phyloP scores from a whole-genome alignment of 2,113 vertebrate species.

The Propithecus coquereli region DNA sequence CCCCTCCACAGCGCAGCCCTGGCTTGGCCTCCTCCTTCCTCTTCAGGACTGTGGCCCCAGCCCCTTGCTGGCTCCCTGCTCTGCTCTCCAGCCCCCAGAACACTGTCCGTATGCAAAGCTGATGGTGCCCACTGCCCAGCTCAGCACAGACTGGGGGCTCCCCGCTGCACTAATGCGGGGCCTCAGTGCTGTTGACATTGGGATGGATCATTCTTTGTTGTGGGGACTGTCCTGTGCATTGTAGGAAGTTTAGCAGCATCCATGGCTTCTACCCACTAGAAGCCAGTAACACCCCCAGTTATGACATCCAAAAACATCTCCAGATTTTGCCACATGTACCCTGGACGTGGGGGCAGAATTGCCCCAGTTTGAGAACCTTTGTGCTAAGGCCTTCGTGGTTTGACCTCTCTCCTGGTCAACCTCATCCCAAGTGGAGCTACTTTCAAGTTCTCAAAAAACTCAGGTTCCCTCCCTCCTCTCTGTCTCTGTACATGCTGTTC shows the following conservation, averaged over 20 bases:
- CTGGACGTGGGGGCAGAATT: background rate
- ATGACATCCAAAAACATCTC: background rate
- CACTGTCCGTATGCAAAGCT: background rate
- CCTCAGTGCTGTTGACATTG: background rate
- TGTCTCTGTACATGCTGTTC: background rate
- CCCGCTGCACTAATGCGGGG: no score
- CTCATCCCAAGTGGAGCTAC: background rate
- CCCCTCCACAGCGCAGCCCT: no score
- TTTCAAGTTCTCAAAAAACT: background rate
- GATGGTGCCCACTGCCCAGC: background rate
- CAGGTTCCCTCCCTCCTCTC: background rate
- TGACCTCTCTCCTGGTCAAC: background rate
- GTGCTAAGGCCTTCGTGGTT: background rate
- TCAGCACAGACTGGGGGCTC: background rate
- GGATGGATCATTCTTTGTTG: background rate
- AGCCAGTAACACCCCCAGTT: background rate
- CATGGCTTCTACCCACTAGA: background rate
- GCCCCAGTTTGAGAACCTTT: background rate
- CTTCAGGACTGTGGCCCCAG: background rate
- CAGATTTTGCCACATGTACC: background rate
- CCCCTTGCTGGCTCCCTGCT: background rate
- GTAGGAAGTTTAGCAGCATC: no score
- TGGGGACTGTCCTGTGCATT: background rate
- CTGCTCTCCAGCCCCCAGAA: background rate
- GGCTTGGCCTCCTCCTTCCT: background rate